These are phyloP conservation scores for Pelobates fuscus DNA, from an alignment of 2,113 vertebrate species.

Conservation along the genomic window DNA sequence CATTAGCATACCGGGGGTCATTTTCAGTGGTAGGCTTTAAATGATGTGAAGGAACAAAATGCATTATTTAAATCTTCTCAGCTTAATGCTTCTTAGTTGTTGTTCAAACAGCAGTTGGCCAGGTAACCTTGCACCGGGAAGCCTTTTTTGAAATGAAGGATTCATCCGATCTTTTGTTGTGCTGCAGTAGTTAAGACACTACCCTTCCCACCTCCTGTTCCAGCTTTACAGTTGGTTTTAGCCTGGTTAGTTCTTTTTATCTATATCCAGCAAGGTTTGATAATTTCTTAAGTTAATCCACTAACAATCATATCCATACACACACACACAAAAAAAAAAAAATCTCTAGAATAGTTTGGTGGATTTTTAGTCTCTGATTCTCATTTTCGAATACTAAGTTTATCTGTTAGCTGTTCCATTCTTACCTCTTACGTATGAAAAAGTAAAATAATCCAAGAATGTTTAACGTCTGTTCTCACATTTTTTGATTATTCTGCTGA, in stretches of 20 bases:
- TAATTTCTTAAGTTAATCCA: conserved; percentile 28
- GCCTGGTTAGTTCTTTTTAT: conserved; percentile 21
- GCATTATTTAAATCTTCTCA: conserved; percentile 39
- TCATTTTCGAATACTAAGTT: not conserved
- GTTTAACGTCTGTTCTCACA: not conserved
- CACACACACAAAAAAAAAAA: too few relatives aligned
- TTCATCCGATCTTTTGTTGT: conserved; percentile 54
- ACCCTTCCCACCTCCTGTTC: conserved; percentile 17
- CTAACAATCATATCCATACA: conserved; percentile 26
- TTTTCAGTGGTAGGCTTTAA: conserved; percentile 17
- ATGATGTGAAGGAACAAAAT: conserved; percentile 29
- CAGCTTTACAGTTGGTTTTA: conserved; percentile 26
- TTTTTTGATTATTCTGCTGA: not conserved
- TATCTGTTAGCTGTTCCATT: not conserved
- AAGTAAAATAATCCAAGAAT: not conserved
- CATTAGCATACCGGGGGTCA: conserved; percentile 11
- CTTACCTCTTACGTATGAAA: conserved; percentile 4
- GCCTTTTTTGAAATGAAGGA: conserved; percentile 51
- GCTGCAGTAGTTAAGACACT: conserved; percentile 43
- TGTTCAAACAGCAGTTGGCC: conserved; percentile 36
- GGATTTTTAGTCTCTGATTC: conserved; percentile 12
- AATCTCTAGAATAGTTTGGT: conserved; percentile 36
- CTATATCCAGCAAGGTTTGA: conserved; percentile 11
- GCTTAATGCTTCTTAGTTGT: conserved; percentile 22
- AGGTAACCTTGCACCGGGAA: conserved; percentile 46